A percentile compares a stretch with the other conserved stretches of the same genome.
phyloP scores from a whole-genome alignment of 2,888 invertebrate genomes.

The Neoitamus cyanurus region DNA sequence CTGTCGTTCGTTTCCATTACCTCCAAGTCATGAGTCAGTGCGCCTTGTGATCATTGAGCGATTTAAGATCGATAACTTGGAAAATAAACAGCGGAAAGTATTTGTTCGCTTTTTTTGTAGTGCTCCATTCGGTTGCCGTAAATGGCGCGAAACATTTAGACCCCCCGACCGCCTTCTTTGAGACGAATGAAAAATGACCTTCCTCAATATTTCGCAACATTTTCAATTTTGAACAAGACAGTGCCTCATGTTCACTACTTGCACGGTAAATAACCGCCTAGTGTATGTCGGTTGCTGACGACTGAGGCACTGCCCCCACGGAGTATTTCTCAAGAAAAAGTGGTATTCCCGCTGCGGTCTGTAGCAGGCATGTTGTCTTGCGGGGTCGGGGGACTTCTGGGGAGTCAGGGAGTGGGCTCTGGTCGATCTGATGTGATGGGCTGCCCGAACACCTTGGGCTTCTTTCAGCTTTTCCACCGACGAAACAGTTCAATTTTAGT shows the following conservation, averaged over 20 bases:
- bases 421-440: background rate
- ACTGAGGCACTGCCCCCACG: background rate
- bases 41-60: background rate
- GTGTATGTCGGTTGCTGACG: background rate
- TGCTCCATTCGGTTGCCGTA: background rate
- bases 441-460: slow-evolving; percentile 23
- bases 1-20: background rate
- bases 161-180: background rate
- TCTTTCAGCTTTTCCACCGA: background rate
- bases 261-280: background rate
- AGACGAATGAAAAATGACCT: background rate
- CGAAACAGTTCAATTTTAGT: slow-evolving; percentile 4
- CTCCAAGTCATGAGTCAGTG: background rate
- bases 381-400: background rate
- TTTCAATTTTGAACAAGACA: background rate
- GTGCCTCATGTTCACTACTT: background rate
- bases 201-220: slow-evolving; percentile 9
- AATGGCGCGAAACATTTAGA: background rate
- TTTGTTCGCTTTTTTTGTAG: background rate
- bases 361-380: background rate
- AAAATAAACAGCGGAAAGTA: background rate
- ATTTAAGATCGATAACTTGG: background rate
- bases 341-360: slow-evolving; percentile 4
- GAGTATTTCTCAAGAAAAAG: background rate
- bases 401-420: background rate